These are phyloP conservation scores for Allobates femoralis DNA, from an alignment of 2,797 vertebrate genomes.

Conservation along the genomic window DNA sequence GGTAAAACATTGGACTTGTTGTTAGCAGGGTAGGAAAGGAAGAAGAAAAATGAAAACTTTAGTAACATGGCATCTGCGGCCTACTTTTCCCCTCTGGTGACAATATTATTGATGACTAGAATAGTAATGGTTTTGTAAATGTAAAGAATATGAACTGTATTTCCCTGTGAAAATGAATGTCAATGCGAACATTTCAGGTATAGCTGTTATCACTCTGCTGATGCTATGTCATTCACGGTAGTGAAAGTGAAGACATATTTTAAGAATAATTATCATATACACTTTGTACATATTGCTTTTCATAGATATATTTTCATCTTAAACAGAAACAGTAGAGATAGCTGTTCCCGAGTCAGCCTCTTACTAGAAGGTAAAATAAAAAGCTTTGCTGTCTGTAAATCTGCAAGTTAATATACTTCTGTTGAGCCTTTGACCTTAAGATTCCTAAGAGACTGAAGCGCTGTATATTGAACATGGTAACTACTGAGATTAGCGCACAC, in stretches of 20 bases:
- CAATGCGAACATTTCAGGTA: not conserved
- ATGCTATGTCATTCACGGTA: not conserved
- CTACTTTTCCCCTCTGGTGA: too few relatives aligned
- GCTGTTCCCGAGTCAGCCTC: not conserved
- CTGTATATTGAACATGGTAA: not conserved
- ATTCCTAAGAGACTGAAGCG: not conserved
- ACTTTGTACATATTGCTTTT: not conserved
- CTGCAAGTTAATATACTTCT: conserved; percentile 7
- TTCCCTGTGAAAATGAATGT: not conserved
- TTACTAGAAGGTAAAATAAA: conserved; percentile 6
- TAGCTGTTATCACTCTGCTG: not conserved
- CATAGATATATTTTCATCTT: not conserved
- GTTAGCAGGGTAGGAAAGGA: too few relatives aligned
- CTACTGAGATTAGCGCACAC: not conserved
- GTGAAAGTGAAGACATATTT: not conserved
- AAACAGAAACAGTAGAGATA: not conserved
- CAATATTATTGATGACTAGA: not conserved
- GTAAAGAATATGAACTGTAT: not conserved
- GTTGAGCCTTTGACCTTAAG: conserved; percentile 4
- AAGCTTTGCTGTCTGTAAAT: conserved; percentile 21
- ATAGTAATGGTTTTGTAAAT: not conserved
- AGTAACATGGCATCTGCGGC: too few relatives aligned
- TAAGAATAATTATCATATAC: not conserved
- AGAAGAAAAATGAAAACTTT: too few relatives aligned
- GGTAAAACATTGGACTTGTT: too few relatives aligned